Evolutionary conservation across 2,113 vertebrate genomes (phyloP).

Genomic region (Equus quagga): DNA sequence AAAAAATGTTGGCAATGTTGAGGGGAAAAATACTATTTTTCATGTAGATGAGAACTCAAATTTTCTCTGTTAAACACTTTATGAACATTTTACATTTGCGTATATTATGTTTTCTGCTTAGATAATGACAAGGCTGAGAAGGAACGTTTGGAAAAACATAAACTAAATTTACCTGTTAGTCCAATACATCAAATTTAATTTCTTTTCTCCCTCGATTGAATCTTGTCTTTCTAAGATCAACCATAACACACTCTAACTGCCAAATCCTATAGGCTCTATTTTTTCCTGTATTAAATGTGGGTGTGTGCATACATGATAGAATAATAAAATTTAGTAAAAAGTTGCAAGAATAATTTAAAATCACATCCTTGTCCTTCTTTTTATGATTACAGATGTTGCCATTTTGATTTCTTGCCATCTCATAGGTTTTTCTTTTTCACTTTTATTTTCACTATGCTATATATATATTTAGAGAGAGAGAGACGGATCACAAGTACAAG

Average conservation of each 20-base stretch:
- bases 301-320: neutral
- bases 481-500: neutral
- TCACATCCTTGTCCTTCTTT: neutral
- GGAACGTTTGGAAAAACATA: constrained; percentile 52
- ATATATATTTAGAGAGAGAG: neutral
- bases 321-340: neutral
- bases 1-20: neutral
- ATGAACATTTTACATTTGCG: constrained; percentile 42
- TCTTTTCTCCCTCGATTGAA: neutral
- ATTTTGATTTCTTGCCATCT: neutral
- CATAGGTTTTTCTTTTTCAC: neutral
- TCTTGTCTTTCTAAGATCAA: neutral
- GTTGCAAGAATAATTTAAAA: constrained; percentile 4
- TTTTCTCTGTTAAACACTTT: constrained; percentile 54
- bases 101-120: constrained; percentile 54
- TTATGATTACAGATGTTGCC: neutral
- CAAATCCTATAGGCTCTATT: neutral
- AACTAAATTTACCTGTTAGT: constrained; percentile 54
- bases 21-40: constrained; percentile 39
- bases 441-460: neutral
- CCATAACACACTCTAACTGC: neutral
- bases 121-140: constrained; percentile 42
- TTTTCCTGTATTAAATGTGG: neutral
- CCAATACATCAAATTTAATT: constrained; percentile 19
- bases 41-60: neutral